A percentile compares a stretch with the other conserved stretches of the same genome.
Conservation (phyloP, 2,113 vertebrate genomes). For the Columbina picui region DNA sequence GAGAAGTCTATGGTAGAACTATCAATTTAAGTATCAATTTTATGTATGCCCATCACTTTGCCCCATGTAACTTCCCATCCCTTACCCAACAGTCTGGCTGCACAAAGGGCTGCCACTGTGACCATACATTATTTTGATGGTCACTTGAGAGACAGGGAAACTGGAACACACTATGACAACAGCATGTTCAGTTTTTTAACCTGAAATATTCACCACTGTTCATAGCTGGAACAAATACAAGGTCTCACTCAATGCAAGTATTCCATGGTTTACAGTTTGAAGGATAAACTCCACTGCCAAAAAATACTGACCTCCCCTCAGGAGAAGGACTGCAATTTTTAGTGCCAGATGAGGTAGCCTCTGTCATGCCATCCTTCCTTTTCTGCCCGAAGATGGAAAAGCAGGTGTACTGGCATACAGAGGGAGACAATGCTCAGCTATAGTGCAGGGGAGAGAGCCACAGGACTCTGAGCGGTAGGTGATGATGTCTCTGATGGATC, state of each 20-base stretch:
- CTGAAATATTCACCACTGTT: no score
- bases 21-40: fast-evolving
- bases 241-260: background rate
- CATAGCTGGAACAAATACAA: background rate
- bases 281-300: background rate
- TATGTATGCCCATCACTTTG: background rate
- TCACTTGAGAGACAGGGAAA: background rate
- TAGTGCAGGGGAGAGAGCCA: no score
- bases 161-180: no score
- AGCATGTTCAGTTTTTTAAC: background rate
- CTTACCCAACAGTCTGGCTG: background rate
- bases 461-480: fast-evolving
- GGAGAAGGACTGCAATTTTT: background rate
- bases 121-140: background rate
- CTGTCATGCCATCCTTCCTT: background rate
- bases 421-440: background rate
- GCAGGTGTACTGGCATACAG: background rate
- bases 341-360: background rate
- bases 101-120: background rate
- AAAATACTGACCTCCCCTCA: background rate
- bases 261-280: background rate
- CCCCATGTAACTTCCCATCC: background rate
- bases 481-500: background rate
- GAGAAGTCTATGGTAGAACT: background rate
- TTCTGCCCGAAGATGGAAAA: background rate